Evolutionary conservation across 2,113 vertebrate genomes (phyloP).

Genomic region (Lates calcarifer): DNA sequence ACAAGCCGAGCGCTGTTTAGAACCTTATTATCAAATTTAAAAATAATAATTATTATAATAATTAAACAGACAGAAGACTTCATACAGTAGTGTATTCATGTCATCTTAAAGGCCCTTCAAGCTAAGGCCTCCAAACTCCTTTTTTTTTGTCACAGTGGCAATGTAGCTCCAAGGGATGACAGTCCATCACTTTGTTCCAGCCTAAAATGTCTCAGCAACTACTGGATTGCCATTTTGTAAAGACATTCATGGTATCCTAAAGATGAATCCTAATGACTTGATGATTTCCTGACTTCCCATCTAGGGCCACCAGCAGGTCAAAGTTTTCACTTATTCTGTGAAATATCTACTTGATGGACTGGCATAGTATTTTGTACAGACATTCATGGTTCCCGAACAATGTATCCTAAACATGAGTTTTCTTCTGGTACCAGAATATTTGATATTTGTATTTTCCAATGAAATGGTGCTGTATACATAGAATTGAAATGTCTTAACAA

Average conservation of each 20-base stretch:
- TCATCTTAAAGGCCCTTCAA: conserved; percentile 14
- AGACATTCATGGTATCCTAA: background rate
- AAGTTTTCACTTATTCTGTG: background rate
- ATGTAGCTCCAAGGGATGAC: background rate
- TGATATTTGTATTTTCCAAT: background rate
- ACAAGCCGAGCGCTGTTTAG: background rate
- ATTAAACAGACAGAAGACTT: conserved; percentile 13
- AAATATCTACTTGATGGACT: background rate
- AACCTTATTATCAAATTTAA: too few relatives aligned
- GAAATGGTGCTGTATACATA: too few relatives aligned
- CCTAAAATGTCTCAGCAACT: conserved; percentile 3
- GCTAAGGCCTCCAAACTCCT: conserved; percentile 28
- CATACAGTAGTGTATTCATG: background rate
- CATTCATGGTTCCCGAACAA: background rate
- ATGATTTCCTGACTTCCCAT: background rate
- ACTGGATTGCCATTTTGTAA: background rate
- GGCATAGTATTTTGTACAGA: background rate
- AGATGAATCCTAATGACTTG: background rate
- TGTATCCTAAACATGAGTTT: background rate
- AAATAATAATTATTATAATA: too few relatives aligned
- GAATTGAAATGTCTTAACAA: background rate
- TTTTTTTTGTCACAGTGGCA: conserved; percentile 9
- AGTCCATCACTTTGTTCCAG: conserved; percentile 18
- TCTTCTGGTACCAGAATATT: background rate
- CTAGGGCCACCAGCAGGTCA: background rate